Evolutionary conservation across 2,113 vertebrate genomes (phyloP).

Genomic region (Etheostoma cragini): DNA sequence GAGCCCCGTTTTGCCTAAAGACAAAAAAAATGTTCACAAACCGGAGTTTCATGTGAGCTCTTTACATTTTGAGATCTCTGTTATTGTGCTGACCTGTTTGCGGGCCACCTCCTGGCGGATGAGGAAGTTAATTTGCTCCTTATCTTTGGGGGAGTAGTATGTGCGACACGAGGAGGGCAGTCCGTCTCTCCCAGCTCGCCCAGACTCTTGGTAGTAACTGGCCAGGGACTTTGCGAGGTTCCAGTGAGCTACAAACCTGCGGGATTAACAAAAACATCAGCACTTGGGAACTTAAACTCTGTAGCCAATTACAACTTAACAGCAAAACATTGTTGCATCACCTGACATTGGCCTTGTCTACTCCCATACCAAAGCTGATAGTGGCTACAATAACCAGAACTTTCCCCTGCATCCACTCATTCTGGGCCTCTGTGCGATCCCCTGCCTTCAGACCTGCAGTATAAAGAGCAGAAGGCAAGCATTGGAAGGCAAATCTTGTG

Average conservation of each 20-base stretch:
- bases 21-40: conserved; percentile 12
- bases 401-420: conserved; percentile 95
- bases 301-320: not conserved
- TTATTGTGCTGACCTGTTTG: conserved; percentile 83
- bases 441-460: conserved; percentile 88
- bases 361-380: conserved; percentile 98
- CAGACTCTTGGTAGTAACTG: conserved; percentile 98
- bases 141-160: conserved; percentile 92
- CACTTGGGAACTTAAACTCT: not conserved
- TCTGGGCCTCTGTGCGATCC: conserved; percentile 91
- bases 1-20: conserved; percentile 89
- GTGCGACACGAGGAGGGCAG: conserved; percentile 92
- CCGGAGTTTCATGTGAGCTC: not conserved
- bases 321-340: conserved; percentile 58
- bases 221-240: conserved; percentile 97
- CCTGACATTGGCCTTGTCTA: conserved; percentile 98
- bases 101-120: conserved; percentile 90
- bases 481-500: not conserved
- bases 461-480: not conserved
- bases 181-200: conserved; percentile 94
- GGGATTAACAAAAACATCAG: not conserved
- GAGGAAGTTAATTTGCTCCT: conserved; percentile 92
- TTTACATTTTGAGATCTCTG: not conserved
- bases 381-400: conserved; percentile 96
- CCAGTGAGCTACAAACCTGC: conserved; percentile 97